phyloP scores from a whole-genome alignment of 2,113 vertebrate species.

The Balaeniceps rex region DNA sequence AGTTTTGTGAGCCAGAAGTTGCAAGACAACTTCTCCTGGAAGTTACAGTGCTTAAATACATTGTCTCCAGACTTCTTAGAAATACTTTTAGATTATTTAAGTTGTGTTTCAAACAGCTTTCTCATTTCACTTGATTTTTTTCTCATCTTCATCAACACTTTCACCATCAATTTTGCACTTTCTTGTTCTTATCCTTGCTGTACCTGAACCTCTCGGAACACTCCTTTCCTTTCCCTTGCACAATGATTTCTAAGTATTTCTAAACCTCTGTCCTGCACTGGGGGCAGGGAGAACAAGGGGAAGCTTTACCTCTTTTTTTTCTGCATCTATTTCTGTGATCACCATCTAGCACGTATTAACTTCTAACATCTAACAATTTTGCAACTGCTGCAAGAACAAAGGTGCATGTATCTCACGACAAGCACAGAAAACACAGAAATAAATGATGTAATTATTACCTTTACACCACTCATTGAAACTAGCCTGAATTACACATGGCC shows the following conservation, averaged over 20 bases:
- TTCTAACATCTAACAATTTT: background rate
- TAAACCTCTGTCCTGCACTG: background rate
- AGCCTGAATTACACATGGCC: background rate
- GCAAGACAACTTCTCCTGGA: background rate
- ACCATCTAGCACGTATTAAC: background rate
- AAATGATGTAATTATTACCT: background rate
- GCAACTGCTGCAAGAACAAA: background rate
- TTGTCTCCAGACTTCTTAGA: background rate
- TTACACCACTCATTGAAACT: background rate
- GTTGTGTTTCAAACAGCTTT: background rate
- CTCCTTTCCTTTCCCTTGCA: background rate
- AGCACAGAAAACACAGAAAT: background rate
- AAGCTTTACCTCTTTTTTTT: background rate
- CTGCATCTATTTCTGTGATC: background rate
- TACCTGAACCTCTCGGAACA: background rate
- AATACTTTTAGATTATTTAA: background rate
- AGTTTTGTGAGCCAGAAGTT: background rate
- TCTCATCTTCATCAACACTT: background rate
- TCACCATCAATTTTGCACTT: background rate
- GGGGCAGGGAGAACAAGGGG: background rate
- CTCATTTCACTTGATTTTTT: background rate
- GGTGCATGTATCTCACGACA: background rate
- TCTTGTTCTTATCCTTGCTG: background rate
- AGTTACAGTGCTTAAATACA: background rate
- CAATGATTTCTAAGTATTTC: background rate